Base-by-base conservation (phyloP, 2,888 invertebrate genomes). In the Taenaris catops region DNA sequence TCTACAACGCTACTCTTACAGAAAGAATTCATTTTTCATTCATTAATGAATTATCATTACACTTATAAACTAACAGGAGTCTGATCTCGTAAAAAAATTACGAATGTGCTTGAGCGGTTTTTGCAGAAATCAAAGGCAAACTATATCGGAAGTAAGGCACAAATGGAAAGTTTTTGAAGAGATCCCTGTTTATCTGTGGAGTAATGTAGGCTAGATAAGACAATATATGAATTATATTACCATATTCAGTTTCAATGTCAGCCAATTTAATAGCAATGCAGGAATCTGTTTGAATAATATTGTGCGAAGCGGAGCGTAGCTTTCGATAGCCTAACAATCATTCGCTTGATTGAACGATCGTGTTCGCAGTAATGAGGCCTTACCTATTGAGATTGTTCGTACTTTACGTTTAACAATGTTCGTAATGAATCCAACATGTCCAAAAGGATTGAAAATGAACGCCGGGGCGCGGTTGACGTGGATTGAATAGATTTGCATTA, bases 281-380 rank as follows among this genome's bases (percentile, higher is more conserved):
- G 50, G 46, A 45, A 50, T 52, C 51, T 43, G 48, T 50, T 49
- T 51, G 50, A 51, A 48, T 50, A 53, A 63, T 67, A 60, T 58
- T 65, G 74, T 72, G 68, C 64, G 66, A 79, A 76, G 63, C 65
- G 51, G 63, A 63, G 64, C 59, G 55, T 55, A 61, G 65, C 68
- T 67, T 74, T 73, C 68, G 69, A 74, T 73, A 69, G 48, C 41
- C 48, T 57, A 68, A 71, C 73, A 75, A 73, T 73, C 58, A 56
- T 32, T 45, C 39, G 42, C 53, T 53, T 75, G 74, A 74, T 76
- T 75, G 71, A 69, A 54, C 54, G 58, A 60, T 69, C 74, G 70
- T 70, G 71, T 69, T 62, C 60, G 49, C 41, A 48, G 56, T 75
- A 75, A 76, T 75, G 70, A 72, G 71, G 53, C 58, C 56, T 59